Percentiles rank a stretch among this genome's conserved stretches.
phyloP scores from a whole-genome alignment of 2,888 invertebrate genomes.

The Spodoptera exigua region DNA sequence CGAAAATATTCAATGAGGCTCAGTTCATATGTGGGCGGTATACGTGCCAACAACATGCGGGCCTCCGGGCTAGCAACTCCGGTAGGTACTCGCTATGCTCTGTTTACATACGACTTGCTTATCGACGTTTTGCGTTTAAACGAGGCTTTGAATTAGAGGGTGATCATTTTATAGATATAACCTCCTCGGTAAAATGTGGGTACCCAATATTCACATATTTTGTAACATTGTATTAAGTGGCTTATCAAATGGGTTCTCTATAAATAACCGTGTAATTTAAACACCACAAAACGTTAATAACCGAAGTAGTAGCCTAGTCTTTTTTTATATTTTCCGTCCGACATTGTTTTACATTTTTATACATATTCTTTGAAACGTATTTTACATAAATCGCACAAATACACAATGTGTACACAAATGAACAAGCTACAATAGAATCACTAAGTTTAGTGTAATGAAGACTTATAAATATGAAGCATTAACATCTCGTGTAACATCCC shows the following conservation, averaged over 20 bases:
- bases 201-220: too few relatives aligned
- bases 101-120: constrained; percentile 40
- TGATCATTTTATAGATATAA: neutral
- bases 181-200: too few relatives aligned
- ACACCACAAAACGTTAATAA: too few relatives aligned
- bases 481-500: constrained; percentile 9
- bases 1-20: constrained; percentile 69
- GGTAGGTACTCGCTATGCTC: constrained; percentile 12
- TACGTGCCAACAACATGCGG: constrained; percentile 59
- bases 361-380: too few relatives aligned
- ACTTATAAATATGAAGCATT: neutral
- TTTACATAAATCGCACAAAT: too few relatives aligned
- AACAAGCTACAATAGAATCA: constrained; percentile 1
- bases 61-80: constrained; percentile 22
- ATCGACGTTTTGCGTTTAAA: constrained; percentile 18
- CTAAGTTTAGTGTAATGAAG: constrained; percentile 13
- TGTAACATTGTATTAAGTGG: too few relatives aligned
- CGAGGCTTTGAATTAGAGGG: neutral
- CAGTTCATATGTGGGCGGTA: constrained; percentile 59
- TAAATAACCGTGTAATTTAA: too few relatives aligned
- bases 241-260: too few relatives aligned
- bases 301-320: too few relatives aligned
- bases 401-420: neutral
- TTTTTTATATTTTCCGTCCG: too few relatives aligned
- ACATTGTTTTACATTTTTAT: too few relatives aligned